Conservation (phyloP, 1,140 invertebrate genomes). For the Neodiprion fabricii region DNA sequence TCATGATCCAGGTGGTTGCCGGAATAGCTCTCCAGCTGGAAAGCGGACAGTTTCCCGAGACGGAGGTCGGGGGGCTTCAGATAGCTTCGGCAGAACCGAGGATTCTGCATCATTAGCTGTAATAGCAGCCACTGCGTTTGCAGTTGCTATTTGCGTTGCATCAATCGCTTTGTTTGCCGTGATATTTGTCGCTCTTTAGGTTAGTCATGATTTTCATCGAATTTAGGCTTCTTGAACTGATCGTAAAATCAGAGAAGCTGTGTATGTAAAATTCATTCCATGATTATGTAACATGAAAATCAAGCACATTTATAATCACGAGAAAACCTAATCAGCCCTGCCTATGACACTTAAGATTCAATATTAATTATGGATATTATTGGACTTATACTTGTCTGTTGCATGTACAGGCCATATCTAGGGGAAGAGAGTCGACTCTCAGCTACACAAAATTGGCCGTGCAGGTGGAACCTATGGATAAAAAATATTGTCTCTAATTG, state of each 20-base stretch:
- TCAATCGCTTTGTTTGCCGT: conserved; percentile 71
- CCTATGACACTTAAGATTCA: background rate
- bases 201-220: conserved; percentile 40
- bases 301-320: background rate
- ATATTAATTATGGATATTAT: background rate
- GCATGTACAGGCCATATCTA: conserved; percentile 45
- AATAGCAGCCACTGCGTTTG: conserved; percentile 69
- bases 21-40: conserved; percentile 75
- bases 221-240: too few species aligned
- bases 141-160: conserved; percentile 70
- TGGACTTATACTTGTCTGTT: background rate
- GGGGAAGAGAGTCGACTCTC: conserved; percentile 50
- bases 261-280: too few species aligned
- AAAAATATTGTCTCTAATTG: conserved; percentile 10
- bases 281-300: too few species aligned
- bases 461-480: conserved; percentile 52
- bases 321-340: background rate
- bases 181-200: conserved; percentile 74
- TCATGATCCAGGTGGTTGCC: conserved; percentile 65
- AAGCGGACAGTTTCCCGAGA: conserved; percentile 70
- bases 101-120: conserved; percentile 58
- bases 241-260: too few species aligned
- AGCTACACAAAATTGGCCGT: conserved; percentile 56
- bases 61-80: conserved; percentile 48
- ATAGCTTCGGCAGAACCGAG: conserved; percentile 48